Evolutionary conservation across 1,140 invertebrate species (phyloP).

Genomic region (Trachymyrmex septentrionalis): DNA sequence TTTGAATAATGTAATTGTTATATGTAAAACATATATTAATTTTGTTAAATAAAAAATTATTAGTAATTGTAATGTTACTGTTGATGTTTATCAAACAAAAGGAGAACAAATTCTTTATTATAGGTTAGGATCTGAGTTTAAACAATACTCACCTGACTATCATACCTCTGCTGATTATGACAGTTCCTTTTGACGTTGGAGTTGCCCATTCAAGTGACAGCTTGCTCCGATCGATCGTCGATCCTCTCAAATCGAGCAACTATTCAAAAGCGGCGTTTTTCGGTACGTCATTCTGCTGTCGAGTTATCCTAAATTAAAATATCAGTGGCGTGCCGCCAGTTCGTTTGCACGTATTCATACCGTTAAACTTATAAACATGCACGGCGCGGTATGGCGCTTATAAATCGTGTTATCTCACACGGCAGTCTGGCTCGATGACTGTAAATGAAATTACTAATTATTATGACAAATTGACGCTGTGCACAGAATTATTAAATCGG

Average conservation of each 20-base stretch:
- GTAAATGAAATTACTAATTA: slow-evolving; percentile 5
- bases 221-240: slow-evolving; percentile 13
- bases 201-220: slow-evolving; percentile 81
- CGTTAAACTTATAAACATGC: neutral
- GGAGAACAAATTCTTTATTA: slow-evolving; percentile 11
- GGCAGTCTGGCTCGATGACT: neutral
- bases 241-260: neutral
- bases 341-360: neutral
- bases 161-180: slow-evolving; percentile 76
- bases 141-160: slow-evolving; percentile 79
- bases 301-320: neutral
- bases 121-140: slow-evolving; percentile 16
- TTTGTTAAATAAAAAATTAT: too few relatives aligned
- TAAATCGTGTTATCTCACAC: neutral
- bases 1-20: too few relatives aligned
- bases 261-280: slow-evolving; percentile 24
- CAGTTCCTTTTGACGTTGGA: slow-evolving; percentile 77
- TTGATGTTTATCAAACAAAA: too few relatives aligned
- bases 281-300: slow-evolving; percentile 27
- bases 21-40: too few relatives aligned
- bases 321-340: too few relatives aligned
- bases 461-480: neutral
- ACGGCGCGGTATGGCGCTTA: neutral
- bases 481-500: neutral
- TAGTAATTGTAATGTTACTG: too few relatives aligned